Evolutionary conservation across 1,140 invertebrate genomes (phyloP), one percentile per base, ranked within the genome.

Genomic region (Pseudoatta argentina): DNA sequence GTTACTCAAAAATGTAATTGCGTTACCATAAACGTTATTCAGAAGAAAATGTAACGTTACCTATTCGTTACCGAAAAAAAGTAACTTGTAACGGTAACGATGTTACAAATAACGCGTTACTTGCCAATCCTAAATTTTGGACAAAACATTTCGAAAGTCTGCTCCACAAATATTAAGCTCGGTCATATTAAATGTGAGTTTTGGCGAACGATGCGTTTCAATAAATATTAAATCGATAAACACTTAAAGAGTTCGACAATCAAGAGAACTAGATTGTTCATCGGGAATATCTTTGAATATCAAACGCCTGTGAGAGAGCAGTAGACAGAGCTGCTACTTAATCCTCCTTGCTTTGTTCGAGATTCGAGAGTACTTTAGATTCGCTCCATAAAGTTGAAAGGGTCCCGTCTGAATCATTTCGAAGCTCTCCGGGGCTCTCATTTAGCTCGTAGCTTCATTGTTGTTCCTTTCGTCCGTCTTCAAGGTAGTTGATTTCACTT

Each of bases 211-310:
- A 6, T 24, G 34, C 34, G 8, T 18, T 61, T 18, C 16, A 63
- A 48, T 48, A 48, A 77, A 48, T 64, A 64, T 39, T 59, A 48
- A 27, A 18, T 64, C 1, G 4, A 61, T 27, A 77, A 61, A 48
- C 30, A 34, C 30, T 34, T 6, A 34, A 34, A 34, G 30, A 75
- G n/a, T 24, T 77, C 21, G 39, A 18, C 39, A 30, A 78, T 78
- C 34, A 4, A 64, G 39, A 51, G 59, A 30, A 48, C 16, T 48
- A 30, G 18, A 78, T 27, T 16, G 27, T 53, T 48, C 76, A 5
- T 24, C 30, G 53, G n/a, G 39, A 78, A 78, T 78, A 24, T 75
- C 61, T 79, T 18, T 79, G 44, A 71, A 69, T 39, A 71, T 81
- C 57, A 71, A 55, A 69, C 48, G 64, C 39, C 14, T 27, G 21